Base-by-base conservation (phyloP, 92 coral and sea anemone genomes). In the Actinostola sp. region DNA sequence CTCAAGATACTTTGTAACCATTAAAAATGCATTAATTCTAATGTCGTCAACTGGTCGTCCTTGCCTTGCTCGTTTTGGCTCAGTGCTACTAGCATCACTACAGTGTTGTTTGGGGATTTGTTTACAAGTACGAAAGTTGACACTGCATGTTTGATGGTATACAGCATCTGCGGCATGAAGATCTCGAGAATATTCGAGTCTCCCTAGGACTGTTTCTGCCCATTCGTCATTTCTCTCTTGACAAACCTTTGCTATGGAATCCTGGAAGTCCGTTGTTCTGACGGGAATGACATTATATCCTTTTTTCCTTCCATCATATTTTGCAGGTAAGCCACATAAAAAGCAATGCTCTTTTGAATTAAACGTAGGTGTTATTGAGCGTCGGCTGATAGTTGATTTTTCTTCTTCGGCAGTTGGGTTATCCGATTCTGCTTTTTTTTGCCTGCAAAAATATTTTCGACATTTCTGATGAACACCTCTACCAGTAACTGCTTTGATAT, bases 131-230 rank as follows among this genome's bases (percentile, higher is more conserved):
- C 70, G 58, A 36, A 74, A 74, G 57, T 73, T 60, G 8, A 58
- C 67, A 35, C 70, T 73, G 67, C 79, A 73, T n/a, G 26, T 33
- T 32, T 73, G 71, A 49, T 74, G 80, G 27, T 74, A 61, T 20
- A 74, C 71, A 26, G 63, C 71, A 34, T 62, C 80, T 17, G 80
- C 71, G 23, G 80, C 80, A 48, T 43, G 80, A 2, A 74, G 71
- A 24, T 62, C 80, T 13, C 51, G 24, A 14, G 58, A 56, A 34
- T 61, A 44, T 28, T 61, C 53, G 15, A 62, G 55, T 9, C 63
- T 29, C 6, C 71, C 80, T 19, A 17, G 15, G 8, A 74, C 72
- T 2, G 26, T 21, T 15, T 24, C 36, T 20, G 61, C 20, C 61
- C 61, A 48, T 63, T 33, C 51, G 17, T 63, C 70, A 19, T 39